phyloP scores from a whole-genome alignment of 2,888 invertebrate species.

The Fragum whitleyi region DNA sequence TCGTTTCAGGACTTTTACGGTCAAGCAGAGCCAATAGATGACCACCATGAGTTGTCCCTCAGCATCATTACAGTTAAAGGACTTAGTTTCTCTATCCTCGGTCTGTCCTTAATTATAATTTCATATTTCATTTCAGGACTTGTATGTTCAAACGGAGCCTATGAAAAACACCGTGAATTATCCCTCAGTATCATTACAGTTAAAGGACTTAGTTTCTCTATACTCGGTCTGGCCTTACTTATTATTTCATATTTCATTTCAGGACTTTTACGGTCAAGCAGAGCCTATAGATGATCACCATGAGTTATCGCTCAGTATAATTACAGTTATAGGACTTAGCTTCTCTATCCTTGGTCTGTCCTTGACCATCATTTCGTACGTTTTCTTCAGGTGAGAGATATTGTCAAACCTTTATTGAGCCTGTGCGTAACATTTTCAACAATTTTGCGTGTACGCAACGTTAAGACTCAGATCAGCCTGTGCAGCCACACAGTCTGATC shows the following conservation, averaged over 20 bases:
- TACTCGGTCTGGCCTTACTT: conserved; percentile 85
- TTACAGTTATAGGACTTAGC: conserved; percentile 79
- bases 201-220: conserved; percentile 84
- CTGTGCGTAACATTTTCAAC: no score
- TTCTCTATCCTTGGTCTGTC: conserved; percentile 86
- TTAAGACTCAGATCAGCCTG: no score
- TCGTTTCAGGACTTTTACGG: conserved; percentile 79
- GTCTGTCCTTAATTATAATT: conserved; percentile 85
- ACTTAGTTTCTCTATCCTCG: conserved; percentile 85
- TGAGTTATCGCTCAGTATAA: conserved; percentile 84
- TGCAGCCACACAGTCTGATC: no score
- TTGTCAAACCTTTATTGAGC: no score
- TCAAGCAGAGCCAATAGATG: conserved; percentile 65
- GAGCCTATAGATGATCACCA: conserved; percentile 74
- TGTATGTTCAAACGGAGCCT: conserved; percentile 72
- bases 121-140: conserved; percentile 86
- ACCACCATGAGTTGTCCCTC: conserved; percentile 82
- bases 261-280: conserved; percentile 79
- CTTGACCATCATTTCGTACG: conserved; percentile 86
- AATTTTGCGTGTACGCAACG: no score
- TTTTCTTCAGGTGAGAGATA: conserved; percentile 85
- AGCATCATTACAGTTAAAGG: conserved; percentile 83
- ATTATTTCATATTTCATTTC: conserved; percentile 77
- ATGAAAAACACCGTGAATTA: conserved; percentile 77
- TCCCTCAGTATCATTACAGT: conserved; percentile 84